Conservation (phyloP, 2,888 invertebrate genomes). For the Eupithecia abbreviata region DNA sequence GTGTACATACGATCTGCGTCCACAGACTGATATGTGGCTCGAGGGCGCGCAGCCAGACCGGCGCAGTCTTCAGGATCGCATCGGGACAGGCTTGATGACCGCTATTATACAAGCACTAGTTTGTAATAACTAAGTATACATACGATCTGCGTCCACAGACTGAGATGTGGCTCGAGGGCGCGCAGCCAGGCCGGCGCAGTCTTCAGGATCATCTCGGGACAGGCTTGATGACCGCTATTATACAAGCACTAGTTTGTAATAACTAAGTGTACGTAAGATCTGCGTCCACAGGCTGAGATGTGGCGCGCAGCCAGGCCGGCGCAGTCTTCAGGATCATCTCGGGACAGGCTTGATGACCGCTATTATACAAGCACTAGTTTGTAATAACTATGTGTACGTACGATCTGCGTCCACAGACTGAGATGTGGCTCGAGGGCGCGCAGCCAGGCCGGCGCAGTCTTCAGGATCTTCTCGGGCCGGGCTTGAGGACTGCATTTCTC, state of each 20-base stretch:
- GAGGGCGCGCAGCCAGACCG: constrained; percentile 14
- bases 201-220: constrained; percentile 23
- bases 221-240: neutral
- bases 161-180: no score
- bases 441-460: constrained; percentile 27
- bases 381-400: neutral
- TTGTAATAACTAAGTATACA: no score
- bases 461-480: constrained; percentile 18
- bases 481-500: neutral
- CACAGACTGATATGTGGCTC: constrained; percentile 5
- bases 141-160: no score
- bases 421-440: constrained; percentile 6
- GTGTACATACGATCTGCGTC: neutral
- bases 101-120: no score
- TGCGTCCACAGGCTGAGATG: constrained; percentile 11
- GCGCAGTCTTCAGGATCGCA: constrained; percentile 26
- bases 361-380: neutral
- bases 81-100: neutral
- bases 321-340: constrained; percentile 29
- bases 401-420: constrained; percentile 8
- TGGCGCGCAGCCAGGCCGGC: constrained; percentile 20
- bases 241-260: neutral
- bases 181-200: constrained; percentile 3
- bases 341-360: neutral
- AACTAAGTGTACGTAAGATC: neutral